These are phyloP conservation scores for Drosophila santomea DNA, from an alignment of 1,140 invertebrate species.

Conservation along the genomic window DNA sequence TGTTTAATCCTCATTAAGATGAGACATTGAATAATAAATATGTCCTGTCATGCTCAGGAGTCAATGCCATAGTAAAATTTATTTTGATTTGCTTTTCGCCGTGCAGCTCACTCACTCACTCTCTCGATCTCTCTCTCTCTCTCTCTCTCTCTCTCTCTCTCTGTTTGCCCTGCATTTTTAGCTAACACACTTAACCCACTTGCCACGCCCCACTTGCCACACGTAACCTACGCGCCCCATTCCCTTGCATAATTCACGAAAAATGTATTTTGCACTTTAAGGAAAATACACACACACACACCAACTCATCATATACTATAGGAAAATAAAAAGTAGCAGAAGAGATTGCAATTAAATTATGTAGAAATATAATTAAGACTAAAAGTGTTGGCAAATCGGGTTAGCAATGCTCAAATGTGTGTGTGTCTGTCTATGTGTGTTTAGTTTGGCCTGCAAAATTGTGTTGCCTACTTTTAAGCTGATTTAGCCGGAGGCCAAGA, in stretches of 20 bases:
- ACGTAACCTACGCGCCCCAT: slow-evolving; percentile 8
- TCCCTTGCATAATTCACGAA: slow-evolving; percentile 67
- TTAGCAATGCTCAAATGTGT: slow-evolving; percentile 21
- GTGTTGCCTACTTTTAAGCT: slow-evolving; percentile 34
- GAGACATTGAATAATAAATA: background rate
- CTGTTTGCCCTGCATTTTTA: slow-evolving; percentile 68
- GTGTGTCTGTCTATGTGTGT: slow-evolving; percentile 10
- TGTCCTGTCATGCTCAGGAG: no score
- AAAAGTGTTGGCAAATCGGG: slow-evolving; percentile 27
- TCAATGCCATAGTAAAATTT: background rate
- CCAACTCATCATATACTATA: background rate
- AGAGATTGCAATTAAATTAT: slow-evolving; percentile 46
- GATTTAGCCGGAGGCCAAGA: slow-evolving; percentile 19
- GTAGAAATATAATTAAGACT: slow-evolving; percentile 50
- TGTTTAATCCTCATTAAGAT: background rate
- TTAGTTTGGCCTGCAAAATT: slow-evolving; percentile 21
- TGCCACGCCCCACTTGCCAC: slow-evolving; percentile 49
- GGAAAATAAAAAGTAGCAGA: slow-evolving; percentile 41
- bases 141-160: background rate
- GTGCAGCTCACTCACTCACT: background rate
- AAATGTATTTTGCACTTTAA: slow-evolving; percentile 73
- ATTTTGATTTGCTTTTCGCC: background rate
- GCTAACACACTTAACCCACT: slow-evolving; percentile 80
- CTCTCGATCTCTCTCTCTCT: background rate
- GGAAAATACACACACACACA: slow-evolving; percentile 36